Evolutionary conservation across 2,888 invertebrate genomes (phyloP).

Genomic region (Octonoba sinensis): DNA sequence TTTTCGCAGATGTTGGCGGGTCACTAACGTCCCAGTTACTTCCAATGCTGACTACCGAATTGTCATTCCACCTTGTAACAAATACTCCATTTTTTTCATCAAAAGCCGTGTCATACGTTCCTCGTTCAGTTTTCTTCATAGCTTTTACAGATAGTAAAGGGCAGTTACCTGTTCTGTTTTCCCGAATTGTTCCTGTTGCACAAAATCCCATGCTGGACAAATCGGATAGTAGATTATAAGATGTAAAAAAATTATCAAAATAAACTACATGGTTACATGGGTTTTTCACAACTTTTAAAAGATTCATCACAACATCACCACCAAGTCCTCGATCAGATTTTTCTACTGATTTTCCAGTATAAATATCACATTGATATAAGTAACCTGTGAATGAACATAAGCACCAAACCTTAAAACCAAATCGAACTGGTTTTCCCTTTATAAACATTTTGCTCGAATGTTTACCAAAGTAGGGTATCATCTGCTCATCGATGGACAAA

Average conservation of each 20-base stretch:
- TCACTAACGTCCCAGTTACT: no score
- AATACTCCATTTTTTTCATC: neutral
- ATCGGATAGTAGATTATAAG: neutral
- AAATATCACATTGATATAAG: conserved; percentile 1
- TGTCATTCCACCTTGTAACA: neutral
- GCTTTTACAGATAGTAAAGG: neutral
- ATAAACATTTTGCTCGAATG: conserved; percentile 16
- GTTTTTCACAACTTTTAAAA: neutral
- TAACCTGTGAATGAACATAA: conserved; percentile 3
- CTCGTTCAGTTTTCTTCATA: conserved; percentile 4
- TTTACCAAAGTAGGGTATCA: conserved; percentile 9
- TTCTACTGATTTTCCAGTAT: conserved; percentile 5
- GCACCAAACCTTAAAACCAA: conserved; percentile 2
- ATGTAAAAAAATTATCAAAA: conserved; percentile 8
- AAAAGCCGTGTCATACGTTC: conserved; percentile 7
- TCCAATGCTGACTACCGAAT: no score
- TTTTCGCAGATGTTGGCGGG: no score
- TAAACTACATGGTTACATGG: neutral
- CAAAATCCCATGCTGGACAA: neutral
- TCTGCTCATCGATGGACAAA: conserved; percentile 10
- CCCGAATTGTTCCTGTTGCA: conserved; percentile 3
- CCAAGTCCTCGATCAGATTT: conserved; percentile 9
- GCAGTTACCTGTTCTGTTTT: conserved; percentile 4
- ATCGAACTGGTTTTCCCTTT: neutral
- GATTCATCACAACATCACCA: conserved; percentile 7